Conservation (phyloP, 2,113 vertebrate genomes). For the Triplophysa rosa region DNA sequence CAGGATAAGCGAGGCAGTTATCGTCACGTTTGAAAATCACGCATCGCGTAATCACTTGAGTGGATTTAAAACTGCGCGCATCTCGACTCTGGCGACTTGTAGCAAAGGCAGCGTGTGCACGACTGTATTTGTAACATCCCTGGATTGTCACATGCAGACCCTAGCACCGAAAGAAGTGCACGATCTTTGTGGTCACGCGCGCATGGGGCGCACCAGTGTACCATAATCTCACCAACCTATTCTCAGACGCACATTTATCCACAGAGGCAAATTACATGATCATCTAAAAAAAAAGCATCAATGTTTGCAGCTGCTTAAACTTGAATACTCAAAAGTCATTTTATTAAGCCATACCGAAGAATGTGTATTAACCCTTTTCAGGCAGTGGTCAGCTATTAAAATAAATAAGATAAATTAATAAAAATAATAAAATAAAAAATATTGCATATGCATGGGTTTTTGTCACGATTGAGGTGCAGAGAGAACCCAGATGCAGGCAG, state of each 20-base stretch:
- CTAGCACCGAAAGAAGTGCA: no score
- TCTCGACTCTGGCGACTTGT: neutral
- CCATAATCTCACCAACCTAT: neutral
- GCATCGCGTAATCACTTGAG: constrained; percentile 48
- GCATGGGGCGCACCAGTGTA: neutral
- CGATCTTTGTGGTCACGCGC: neutral
- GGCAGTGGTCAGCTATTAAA: no score
- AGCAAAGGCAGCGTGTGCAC: neutral
- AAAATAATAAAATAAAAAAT: no score
- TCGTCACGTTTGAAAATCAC: constrained; percentile 54
- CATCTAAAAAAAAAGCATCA: neutral
- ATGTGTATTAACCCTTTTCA: no score
- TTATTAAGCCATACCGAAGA: no score
- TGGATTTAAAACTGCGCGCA: neutral
- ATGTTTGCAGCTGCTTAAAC: no score
- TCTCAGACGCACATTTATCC: neutral
- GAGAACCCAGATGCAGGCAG: no score
- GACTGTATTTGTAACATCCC: neutral
- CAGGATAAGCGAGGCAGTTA: constrained; percentile 12
- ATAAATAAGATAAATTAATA: no score
- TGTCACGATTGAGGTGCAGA: no score
- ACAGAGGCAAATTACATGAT: neutral
- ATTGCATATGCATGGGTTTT: no score
- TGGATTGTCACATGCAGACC: neutral
- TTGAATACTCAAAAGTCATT: no score